Percentiles rank a stretch among this genome's conserved stretches.
These are phyloP conservation scores for Plecotus auritus DNA, from an alignment of 2,113 vertebrate genomes.

Conservation along the genomic window DNA sequence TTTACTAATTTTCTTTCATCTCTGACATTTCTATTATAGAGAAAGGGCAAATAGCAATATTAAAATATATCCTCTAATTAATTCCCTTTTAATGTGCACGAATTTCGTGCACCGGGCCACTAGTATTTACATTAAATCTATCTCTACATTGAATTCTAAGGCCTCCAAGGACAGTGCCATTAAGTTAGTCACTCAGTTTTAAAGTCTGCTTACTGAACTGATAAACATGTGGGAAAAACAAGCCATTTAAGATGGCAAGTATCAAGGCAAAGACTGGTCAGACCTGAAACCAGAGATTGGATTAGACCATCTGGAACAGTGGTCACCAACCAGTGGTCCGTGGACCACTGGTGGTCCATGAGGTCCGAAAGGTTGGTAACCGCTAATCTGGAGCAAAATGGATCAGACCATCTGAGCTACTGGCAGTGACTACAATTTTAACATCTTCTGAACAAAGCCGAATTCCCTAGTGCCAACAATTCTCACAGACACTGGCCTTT, in stretches of 20 bases:
- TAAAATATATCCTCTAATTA: no score
- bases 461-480: not conserved
- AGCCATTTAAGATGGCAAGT: not conserved
- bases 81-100: no score
- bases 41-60: no score
- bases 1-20: no score
- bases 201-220: constrained; percentile 28
- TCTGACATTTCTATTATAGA: no score
- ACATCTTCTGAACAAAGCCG: constrained; percentile 32
- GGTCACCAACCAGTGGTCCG: no score
- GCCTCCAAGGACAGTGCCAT: not conserved
- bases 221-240: constrained; percentile 4
- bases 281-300: not conserved
- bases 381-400: no score
- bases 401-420: not conserved
- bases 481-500: not conserved
- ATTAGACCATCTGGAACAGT: not conserved
- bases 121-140: not conserved
- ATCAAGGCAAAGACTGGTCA: not conserved
- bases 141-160: not conserved
- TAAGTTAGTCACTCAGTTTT: not conserved
- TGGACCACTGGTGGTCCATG: no score
- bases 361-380: no score
- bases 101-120: no score
- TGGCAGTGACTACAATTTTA: constrained; percentile 7